Conservation (phyloP, 1,140 invertebrate genomes). For the Glomeris maerens region DNA sequence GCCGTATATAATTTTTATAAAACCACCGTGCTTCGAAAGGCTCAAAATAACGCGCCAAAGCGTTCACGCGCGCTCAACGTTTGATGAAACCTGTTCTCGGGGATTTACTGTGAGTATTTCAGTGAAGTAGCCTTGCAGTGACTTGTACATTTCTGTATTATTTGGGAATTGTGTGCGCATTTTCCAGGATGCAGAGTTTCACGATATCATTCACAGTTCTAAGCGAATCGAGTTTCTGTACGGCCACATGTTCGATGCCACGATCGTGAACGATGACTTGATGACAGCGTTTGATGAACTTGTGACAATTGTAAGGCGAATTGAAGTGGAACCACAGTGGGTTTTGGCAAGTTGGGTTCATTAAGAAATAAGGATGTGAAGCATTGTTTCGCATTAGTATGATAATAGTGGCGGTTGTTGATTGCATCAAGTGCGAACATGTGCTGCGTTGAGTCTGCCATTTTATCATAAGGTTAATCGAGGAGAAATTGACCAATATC, state of each 20-base stretch:
- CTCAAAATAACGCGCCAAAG: constrained; percentile 68
- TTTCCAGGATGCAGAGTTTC: constrained; percentile 76
- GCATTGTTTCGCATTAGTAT: constrained; percentile 1
- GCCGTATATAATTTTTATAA: constrained; percentile 88
- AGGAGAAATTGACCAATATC: too few relatives aligned
- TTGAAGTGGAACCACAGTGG: constrained; percentile 91
- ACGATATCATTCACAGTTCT: constrained; percentile 71
- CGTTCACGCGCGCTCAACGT: constrained; percentile 68
- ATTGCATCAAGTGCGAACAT: background rate
- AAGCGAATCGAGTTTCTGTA: constrained; percentile 86
- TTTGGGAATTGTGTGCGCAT: constrained; percentile 11
- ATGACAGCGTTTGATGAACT: constrained; percentile 74
- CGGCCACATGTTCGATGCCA: constrained; percentile 87
- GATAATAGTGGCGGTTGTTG: constrained; percentile 3
- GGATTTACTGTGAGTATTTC: constrained; percentile 65
- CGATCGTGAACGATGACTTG: constrained; percentile 80
- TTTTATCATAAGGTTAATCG: background rate
- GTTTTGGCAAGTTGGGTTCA: constrained; percentile 83
- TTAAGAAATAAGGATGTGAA: constrained; percentile 9
- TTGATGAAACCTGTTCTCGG: constrained; percentile 72
- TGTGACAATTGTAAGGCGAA: constrained; percentile 57
- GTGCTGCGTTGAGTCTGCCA: background rate
- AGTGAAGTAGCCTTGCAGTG: background rate
- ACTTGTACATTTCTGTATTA: constrained; percentile 11
- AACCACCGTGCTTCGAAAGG: constrained; percentile 70